Evolutionary conservation across 2,113 vertebrate genomes (phyloP).

Genomic region (Rallus limicola): DNA sequence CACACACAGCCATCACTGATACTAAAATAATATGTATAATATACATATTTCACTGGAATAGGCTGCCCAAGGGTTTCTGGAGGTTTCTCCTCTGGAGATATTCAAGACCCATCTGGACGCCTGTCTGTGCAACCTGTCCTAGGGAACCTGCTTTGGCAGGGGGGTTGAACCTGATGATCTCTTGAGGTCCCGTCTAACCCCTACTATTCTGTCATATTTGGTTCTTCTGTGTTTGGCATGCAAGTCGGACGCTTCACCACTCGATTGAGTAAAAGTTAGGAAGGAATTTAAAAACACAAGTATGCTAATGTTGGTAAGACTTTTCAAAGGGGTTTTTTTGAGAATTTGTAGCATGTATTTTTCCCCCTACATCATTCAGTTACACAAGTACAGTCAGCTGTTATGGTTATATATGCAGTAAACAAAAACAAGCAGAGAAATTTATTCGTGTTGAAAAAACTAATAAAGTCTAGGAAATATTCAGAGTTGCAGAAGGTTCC

Average conservation of each 20-base stretch:
- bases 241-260: not conserved
- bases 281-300: not conserved
- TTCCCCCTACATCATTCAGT: not conserved
- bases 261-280: not conserved
- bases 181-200: too few relatives aligned
- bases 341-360: not conserved
- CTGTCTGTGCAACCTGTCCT: too few relatives aligned
- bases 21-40: not conserved
- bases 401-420: not conserved
- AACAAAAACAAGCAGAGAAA: not conserved
- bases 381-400: not conserved
- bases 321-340: not conserved
- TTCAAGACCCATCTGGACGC: too few relatives aligned
- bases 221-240: not conserved
- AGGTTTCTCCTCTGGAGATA: too few relatives aligned
- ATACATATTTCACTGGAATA: not conserved
- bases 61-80: too few relatives aligned
- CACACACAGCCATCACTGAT: not conserved
- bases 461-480: slow-evolving; percentile 22
- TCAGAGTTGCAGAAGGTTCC: not conserved
- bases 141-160: too few relatives aligned
- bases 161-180: too few relatives aligned
- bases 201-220: not conserved
- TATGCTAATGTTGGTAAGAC: not conserved
- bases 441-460: not conserved